phyloP scores from a whole-genome alignment of 1,140 invertebrate genomes.

The Heliconius congener region DNA sequence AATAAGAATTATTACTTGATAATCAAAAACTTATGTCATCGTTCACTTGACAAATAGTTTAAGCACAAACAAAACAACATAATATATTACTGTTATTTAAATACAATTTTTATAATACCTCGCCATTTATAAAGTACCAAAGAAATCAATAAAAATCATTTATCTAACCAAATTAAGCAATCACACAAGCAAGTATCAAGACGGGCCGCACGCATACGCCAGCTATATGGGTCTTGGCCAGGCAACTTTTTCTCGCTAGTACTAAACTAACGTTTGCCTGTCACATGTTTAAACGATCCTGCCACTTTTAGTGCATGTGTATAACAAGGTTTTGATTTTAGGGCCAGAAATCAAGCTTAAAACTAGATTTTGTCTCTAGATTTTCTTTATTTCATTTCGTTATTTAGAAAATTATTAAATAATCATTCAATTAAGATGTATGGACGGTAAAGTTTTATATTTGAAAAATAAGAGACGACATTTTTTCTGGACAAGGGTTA shows the following conservation, averaged over 20 bases:
- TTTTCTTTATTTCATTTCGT: neutral
- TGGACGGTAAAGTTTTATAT: too few relatives aligned
- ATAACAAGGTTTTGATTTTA: conserved; percentile 13
- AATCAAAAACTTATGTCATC: too few relatives aligned
- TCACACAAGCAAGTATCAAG: conserved; percentile 61
- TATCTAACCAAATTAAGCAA: conserved; percentile 32
- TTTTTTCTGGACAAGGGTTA: too few relatives aligned
- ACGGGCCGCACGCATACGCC: conserved; percentile 56
- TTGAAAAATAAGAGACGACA: too few relatives aligned
- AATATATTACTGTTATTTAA: too few relatives aligned
- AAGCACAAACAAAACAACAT: too few relatives aligned
- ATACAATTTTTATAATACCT: too few relatives aligned
- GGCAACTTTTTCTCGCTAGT: conserved; percentile 78
- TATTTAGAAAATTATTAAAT: too few relatives aligned
- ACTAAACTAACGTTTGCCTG: conserved; percentile 62
- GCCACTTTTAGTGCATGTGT: conserved; percentile 35
- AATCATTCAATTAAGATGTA: too few relatives aligned
- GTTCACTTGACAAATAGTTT: too few relatives aligned
- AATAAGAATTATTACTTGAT: too few relatives aligned
- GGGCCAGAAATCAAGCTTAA: neutral
- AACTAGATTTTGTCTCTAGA: neutral
- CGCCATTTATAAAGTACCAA: neutral
- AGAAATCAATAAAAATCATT: conserved; percentile 35
- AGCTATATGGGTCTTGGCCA: conserved; percentile 79
- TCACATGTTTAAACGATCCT: conserved; percentile 61